Conservation (phyloP, 1,140 invertebrate species). For the Drosophila pandora region DNA sequence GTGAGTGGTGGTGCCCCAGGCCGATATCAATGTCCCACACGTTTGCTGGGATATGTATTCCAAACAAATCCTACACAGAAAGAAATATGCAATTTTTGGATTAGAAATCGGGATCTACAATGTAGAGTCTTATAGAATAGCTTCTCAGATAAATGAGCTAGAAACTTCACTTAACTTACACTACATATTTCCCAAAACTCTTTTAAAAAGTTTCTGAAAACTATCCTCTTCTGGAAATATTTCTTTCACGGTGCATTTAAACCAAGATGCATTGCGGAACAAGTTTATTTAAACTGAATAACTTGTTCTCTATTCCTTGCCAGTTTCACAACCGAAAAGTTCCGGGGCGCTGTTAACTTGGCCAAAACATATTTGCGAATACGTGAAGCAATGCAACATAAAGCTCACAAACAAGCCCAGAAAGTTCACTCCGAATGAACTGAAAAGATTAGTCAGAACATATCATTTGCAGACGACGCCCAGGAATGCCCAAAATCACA, state of each 20-base stretch:
- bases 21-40: conserved; percentile 73
- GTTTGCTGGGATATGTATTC: conserved; percentile 25
- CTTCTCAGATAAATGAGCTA: neutral
- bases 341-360: conserved; percentile 39
- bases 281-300: conserved; percentile 81
- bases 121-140: neutral
- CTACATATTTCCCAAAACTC: neutral
- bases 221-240: neutral
- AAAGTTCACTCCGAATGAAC: conserved; percentile 39
- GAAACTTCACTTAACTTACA: neutral
- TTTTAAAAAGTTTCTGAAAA: neutral
- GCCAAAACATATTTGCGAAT: conserved; percentile 47
- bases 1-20: conserved; percentile 48
- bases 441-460: conserved; percentile 33
- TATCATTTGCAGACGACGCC: conserved; percentile 26
- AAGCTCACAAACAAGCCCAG: conserved; percentile 16
- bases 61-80: conserved; percentile 1
- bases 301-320: conserved; percentile 45
- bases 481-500: conserved; percentile 1
- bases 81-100: neutral
- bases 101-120: neutral
- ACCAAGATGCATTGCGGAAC: conserved; percentile 61
- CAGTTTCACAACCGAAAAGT: conserved; percentile 48
- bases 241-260: conserved; percentile 12
- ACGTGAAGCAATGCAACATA: conserved; percentile 42